phyloP scores from a whole-genome alignment of 2,888 invertebrate species.

The Meloe dianella region DNA sequence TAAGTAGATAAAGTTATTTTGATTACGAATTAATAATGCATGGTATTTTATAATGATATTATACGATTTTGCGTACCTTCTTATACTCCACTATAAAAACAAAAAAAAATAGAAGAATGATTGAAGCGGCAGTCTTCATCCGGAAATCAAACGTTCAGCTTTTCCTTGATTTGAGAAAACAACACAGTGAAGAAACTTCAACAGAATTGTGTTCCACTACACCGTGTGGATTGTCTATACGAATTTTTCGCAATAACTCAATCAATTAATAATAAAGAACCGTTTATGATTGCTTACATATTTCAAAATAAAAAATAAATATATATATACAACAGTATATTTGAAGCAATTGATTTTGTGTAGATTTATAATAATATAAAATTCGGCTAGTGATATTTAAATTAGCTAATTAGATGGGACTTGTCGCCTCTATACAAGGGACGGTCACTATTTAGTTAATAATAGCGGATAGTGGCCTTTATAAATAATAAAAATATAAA shows the following conservation, averaged over 20 bases:
- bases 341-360: neutral
- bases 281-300: slow-evolving; percentile 10
- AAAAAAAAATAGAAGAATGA: slow-evolving; percentile 45
- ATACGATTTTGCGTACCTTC: slow-evolving; percentile 44
- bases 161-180: no score
- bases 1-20: slow-evolving; percentile 51
- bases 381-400: slow-evolving; percentile 55
- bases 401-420: slow-evolving; percentile 48
- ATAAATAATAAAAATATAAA: slow-evolving; percentile 34
- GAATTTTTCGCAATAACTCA: slow-evolving; percentile 9
- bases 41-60: slow-evolving; percentile 48
- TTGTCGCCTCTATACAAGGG: slow-evolving; percentile 54
- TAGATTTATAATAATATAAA: slow-evolving; percentile 28
- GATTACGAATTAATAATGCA: slow-evolving; percentile 50
- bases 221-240: slow-evolving; percentile 42
- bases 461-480: slow-evolving; percentile 55
- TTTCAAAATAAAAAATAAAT: neutral
- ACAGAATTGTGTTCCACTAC: slow-evolving; percentile 42
- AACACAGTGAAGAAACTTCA: no score
- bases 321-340: no score
- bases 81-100: slow-evolving; percentile 37
- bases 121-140: slow-evolving; percentile 47
- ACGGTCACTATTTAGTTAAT: slow-evolving; percentile 43
- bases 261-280: neutral
- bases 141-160: no score